Evolutionary conservation across 2,113 vertebrate genomes (phyloP).

Genomic region (Lagopus leucura): DNA sequence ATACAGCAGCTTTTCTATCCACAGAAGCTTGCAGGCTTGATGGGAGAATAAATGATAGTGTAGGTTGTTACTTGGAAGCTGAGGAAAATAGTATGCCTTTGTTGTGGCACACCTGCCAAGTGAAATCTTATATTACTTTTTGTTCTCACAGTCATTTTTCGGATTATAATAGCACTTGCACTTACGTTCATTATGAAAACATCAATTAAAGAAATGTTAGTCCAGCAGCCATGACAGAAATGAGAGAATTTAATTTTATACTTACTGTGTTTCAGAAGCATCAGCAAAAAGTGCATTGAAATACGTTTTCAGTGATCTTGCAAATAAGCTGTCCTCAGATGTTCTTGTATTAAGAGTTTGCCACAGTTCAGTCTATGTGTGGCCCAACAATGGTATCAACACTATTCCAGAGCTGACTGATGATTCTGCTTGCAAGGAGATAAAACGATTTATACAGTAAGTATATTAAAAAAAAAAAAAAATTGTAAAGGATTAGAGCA

Average conservation of each 20-base stretch:
- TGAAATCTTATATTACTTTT: not conserved
- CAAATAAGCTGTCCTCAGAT: constrained; percentile 84
- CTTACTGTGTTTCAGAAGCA: constrained; percentile 74
- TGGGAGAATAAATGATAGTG: not conserved
- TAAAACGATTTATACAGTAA: constrained; percentile 85
- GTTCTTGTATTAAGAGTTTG: constrained; percentile 84
- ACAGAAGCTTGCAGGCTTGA: not conserved
- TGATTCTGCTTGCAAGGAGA: constrained; percentile 79
- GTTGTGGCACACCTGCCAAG: not conserved
- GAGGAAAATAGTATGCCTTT: not conserved
- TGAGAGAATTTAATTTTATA: not conserved
- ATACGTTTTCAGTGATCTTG: constrained; percentile 82
- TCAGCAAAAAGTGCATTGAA: constrained; percentile 80
- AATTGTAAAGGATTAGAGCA: not conserved
- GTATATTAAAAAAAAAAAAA: constrained; percentile 37
- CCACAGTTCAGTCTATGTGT: constrained; percentile 86
- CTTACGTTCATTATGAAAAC: not conserved
- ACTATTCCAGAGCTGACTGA: constrained; percentile 79
- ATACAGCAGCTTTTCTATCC: not conserved
- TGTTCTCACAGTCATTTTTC: not conserved
- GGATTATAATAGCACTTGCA: not conserved
- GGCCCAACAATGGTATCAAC: constrained; percentile 84
- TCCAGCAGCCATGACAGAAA: not conserved
- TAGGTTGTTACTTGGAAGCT: not conserved
- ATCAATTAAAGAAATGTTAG: no score